A percentile compares a stretch with the other conserved stretches of the same genome.
phyloP scores from a whole-genome alignment of 1,140 invertebrate genomes.

The Melanaphis sacchari region DNA sequence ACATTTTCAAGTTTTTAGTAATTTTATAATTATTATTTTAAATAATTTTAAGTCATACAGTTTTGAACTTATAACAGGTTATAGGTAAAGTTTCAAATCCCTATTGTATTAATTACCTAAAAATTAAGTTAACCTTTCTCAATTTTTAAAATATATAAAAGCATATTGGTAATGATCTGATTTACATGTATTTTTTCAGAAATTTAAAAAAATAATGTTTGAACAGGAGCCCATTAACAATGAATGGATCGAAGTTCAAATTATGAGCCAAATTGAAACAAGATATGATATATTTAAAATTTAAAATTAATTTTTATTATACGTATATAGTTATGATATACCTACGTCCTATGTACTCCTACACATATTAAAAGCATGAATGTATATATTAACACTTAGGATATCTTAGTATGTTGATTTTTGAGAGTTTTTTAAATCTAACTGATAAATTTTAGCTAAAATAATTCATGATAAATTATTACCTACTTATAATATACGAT shows the following conservation, averaged over 20 bases:
- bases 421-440: background rate
- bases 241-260: background rate
- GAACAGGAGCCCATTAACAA: background rate
- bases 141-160: background rate
- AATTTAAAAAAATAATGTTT: background rate
- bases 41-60: too few relatives aligned
- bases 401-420: background rate
- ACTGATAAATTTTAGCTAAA: background rate
- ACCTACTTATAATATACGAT: background rate
- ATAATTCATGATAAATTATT: background rate
- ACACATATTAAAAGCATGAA: background rate
- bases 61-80: background rate
- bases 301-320: background rate
- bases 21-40: too few relatives aligned
- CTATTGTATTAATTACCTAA: background rate
- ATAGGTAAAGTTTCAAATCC: too few relatives aligned
- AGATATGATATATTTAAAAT: background rate
- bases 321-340: background rate
- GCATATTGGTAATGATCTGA: background rate
- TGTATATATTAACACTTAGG: background rate
- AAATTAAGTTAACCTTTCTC: background rate
- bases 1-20: too few relatives aligned
- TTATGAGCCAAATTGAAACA: too few relatives aligned
- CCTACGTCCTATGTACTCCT: background rate
- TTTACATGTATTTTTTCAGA: background rate